Base-by-base conservation (phyloP, 1,140 invertebrate species). In the Pseudomyrmex concolor region DNA sequence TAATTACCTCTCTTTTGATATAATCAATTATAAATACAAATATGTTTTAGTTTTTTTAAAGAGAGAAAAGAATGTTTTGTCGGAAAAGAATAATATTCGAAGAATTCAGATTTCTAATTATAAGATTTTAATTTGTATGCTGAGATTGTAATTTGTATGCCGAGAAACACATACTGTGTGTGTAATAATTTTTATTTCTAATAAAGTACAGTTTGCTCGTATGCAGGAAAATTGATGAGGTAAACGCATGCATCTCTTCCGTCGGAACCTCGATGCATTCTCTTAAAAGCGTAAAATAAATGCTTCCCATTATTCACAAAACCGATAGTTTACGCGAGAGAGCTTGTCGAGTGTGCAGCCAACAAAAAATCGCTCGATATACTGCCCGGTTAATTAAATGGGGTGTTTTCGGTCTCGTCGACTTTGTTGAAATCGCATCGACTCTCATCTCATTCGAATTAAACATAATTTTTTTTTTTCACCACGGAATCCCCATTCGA, bases 221-320 rank as follows among this genome's bases (percentile, higher is more conserved):
- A 12, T 48, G 19, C 7, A 5, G 55, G 45, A 4, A 51, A 51
- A 70, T 54, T 13, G 43, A 12, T 13, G 17, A 76, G 45, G 48
- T 43, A 76, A n/a, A 64, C 22, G 25, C 15, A 66, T 76, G 43
- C 22, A 76, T 66, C 1, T 12, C 4, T 76, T 76, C 13, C 25
- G 48, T 10, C 25, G 25, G 13, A 66, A 43, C 10, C 34, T 54
- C 48, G n/a, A 5, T 76, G n/a, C 48, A 54, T 43, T 76, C 48
- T 34, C 73, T 48, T 76, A 67, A 67, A 54, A 67, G 48, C 73
- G 8, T 9, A 17, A 66, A 66, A 76, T 76, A 63, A 54, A 66
- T 66, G 45, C 15, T 64, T 76, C 34, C 25, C n/a, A 43, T 76
- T 66, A 51, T 76, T 64, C 48, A 67, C 73, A 66, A 19, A 66